A percentile compares a stretch with the other conserved stretches of the same genome.
These are phyloP conservation scores for Perca schrenkii DNA, from an alignment of 2,113 vertebrate genomes.

Conservation along the genomic window DNA sequence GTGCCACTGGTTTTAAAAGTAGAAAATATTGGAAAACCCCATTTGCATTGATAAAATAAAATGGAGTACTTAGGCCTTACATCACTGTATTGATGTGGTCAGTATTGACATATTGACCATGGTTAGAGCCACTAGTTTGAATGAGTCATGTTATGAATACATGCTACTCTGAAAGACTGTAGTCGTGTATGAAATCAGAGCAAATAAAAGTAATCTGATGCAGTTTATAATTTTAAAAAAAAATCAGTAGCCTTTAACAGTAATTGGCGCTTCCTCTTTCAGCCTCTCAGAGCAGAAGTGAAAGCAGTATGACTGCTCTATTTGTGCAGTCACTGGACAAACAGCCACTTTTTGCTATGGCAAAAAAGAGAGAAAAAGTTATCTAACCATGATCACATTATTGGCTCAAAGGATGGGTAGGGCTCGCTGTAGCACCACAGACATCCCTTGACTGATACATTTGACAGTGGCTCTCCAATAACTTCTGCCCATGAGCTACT, in stretches of 20 bases:
- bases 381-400: slow-evolving; percentile 53
- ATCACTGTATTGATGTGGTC: slow-evolving; percentile 11
- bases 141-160: neutral
- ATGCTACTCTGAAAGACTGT: neutral
- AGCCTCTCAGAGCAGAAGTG: slow-evolving; percentile 79
- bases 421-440: slow-evolving; percentile 25
- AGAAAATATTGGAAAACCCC: neutral
- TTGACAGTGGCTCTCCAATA: slow-evolving; percentile 47
- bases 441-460: slow-evolving; percentile 47
- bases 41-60: neutral
- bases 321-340: slow-evolving; percentile 74
- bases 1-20: neutral
- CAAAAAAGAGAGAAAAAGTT: slow-evolving; percentile 19
- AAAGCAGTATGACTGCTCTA: slow-evolving; percentile 75
- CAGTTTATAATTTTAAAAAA: slow-evolving; percentile 16
- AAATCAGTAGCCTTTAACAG: slow-evolving; percentile 8
- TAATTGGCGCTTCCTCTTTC: slow-evolving; percentile 75
- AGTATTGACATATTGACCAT: neutral
- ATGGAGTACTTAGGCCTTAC: neutral
- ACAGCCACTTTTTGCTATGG: slow-evolving; percentile 38
- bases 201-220: slow-evolving; percentile 2
- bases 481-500: slow-evolving; percentile 61
- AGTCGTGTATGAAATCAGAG: neutral
- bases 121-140: neutral
- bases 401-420: slow-evolving; percentile 61